These are phyloP conservation scores for Microtus richardsoni DNA, from an alignment of 2,113 vertebrate species.

Conservation along the genomic window DNA sequence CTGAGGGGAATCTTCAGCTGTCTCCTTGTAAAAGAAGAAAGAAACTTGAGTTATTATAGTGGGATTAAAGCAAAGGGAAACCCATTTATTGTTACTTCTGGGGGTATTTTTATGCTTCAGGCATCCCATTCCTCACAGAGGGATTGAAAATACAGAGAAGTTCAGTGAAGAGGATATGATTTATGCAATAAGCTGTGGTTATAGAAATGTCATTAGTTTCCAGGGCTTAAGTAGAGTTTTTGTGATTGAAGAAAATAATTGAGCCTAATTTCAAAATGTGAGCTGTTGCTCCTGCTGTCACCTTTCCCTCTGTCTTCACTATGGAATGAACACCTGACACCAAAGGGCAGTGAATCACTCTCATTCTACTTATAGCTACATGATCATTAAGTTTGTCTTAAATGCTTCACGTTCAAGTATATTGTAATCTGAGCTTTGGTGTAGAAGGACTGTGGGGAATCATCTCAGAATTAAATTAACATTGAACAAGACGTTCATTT, in stretches of 20 bases:
- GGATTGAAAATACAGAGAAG: conserved; percentile 26
- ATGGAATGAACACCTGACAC: background rate
- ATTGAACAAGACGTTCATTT: background rate
- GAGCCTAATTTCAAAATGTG: conserved; percentile 47
- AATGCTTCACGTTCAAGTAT: conserved; percentile 26
- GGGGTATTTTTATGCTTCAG: background rate
- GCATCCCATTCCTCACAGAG: background rate
- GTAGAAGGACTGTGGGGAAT: background rate
- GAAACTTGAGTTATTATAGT: background rate
- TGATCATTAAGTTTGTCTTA: conserved; percentile 13
- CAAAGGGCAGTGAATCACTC: conserved; percentile 10
- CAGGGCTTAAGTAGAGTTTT: conserved; percentile 36
- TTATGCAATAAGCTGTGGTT: conserved; percentile 15
- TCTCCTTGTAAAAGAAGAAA: background rate
- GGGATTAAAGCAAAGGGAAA: background rate
- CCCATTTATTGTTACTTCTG: conserved; percentile 23
- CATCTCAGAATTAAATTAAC: conserved; percentile 44
- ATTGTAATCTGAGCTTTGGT: conserved; percentile 12
- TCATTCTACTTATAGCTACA: background rate
- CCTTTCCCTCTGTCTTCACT: background rate
- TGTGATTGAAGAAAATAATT: conserved; percentile 39
- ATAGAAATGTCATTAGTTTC: conserved; percentile 47
- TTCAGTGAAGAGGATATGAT: conserved; percentile 45
- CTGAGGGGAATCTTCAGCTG: fast-evolving
- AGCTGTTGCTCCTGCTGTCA: background rate